These are phyloP conservation scores for Neria commutata DNA, from an alignment of 2,888 invertebrate genomes.

Conservation along the genomic window DNA sequence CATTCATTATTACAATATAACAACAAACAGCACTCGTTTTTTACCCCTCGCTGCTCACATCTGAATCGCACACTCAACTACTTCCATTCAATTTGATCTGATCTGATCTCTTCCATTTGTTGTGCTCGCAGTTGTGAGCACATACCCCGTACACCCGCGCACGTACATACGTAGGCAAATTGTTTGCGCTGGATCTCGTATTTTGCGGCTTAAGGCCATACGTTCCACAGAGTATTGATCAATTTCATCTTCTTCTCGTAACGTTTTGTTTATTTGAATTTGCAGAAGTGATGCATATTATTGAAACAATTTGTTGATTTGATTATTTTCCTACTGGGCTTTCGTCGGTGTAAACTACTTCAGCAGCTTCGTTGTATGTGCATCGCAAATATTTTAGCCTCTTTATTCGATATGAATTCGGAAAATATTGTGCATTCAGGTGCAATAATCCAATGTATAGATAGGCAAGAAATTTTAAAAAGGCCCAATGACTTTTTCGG, in stretches of 20 bases:
- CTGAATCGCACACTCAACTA: not conserved
- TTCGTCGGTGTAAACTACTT: not conserved
- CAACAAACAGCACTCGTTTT: too few relatives aligned
- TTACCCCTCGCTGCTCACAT: not conserved
- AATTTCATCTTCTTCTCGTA: conserved; percentile 2
- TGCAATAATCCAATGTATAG: not conserved
- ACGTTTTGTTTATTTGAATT: conserved; percentile 14
- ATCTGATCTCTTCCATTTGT: not conserved
- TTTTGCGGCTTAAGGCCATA: not conserved
- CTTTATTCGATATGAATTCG: not conserved
- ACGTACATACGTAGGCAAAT: too few relatives aligned
- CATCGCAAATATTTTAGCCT: too few relatives aligned
- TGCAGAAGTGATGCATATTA: conserved; percentile 30
- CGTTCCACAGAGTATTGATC: conserved; percentile 2
- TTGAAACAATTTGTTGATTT: conserved; percentile 33
- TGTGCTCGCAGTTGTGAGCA: not conserved
- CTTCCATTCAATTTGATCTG: not conserved
- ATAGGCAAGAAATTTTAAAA: not conserved
- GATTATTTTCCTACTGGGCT: not conserved
- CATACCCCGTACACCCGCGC: too few relatives aligned
- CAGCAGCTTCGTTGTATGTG: too few relatives aligned
- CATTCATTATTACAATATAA: too few relatives aligned
- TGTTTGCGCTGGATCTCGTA: too few relatives aligned
- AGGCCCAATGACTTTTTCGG: not conserved
- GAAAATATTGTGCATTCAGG: not conserved